Evolutionary conservation across 1,140 invertebrate genomes (phyloP).

Genomic region (Zaprionus ornatus): DNA sequence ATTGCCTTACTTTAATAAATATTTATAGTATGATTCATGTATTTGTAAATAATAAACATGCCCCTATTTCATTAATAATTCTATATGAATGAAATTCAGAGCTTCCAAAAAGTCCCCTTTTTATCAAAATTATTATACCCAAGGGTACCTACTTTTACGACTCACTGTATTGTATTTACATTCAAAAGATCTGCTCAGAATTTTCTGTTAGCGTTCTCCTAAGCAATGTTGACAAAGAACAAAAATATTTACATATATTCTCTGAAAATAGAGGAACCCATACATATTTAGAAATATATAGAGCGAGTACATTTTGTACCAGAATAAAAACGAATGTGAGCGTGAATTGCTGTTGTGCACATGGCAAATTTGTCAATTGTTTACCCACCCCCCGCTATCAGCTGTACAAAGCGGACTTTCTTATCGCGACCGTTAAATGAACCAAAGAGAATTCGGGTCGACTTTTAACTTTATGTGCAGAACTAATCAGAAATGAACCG

Average conservation of each 20-base stretch:
- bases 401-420: slow-evolving; percentile 11
- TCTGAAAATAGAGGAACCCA: slow-evolving; percentile 18
- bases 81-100: neutral
- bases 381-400: slow-evolving; percentile 14
- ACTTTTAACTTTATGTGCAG: neutral
- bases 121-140: neutral
- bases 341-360: neutral
- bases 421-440: slow-evolving; percentile 24
- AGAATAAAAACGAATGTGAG: neutral
- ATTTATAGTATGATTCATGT: neutral
- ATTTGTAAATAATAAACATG: neutral
- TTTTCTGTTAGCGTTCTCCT: slow-evolving; percentile 9
- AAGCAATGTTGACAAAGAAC: slow-evolving; percentile 22
- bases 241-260: slow-evolving; percentile 18
- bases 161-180: slow-evolving; percentile 24
- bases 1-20: neutral
- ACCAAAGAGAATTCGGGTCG: neutral
- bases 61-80: neutral
- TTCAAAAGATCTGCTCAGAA: slow-evolving; percentile 5
- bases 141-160: slow-evolving; percentile 9
- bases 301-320: neutral
- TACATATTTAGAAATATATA: slow-evolving; percentile 3
- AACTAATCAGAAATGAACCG: slow-evolving; percentile 1
- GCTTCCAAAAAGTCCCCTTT: neutral
- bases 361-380: slow-evolving; percentile 19